Percentiles rank a stretch among this genome's conserved stretches.
Evolutionary conservation across 2,797 vertebrate species (phyloP).

Genomic region (Gila robusta): DNA sequence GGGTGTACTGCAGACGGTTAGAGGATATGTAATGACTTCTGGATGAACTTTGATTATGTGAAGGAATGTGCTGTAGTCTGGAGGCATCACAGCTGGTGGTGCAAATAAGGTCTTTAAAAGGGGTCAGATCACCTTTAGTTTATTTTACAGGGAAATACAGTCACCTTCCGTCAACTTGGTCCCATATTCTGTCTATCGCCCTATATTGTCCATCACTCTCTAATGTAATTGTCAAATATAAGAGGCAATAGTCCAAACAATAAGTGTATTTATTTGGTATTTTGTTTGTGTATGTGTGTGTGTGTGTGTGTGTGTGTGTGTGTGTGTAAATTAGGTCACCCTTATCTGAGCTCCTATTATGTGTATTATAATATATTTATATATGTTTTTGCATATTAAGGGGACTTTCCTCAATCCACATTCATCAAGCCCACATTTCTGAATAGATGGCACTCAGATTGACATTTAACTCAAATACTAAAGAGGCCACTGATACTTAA

Average conservation of each 20-base stretch:
- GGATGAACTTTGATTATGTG: constrained; percentile 59
- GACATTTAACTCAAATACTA: constrained; percentile 57
- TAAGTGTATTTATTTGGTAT: not conserved
- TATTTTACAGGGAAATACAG: constrained; percentile 5
- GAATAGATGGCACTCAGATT: constrained; percentile 26
- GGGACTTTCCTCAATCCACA: constrained; percentile 14
- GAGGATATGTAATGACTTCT: constrained; percentile 56
- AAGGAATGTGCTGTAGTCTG: not conserved
- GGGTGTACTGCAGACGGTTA: constrained; percentile 55
- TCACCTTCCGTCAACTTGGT: not conserved
- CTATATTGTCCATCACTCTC: not conserved
- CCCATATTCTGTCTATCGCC: not conserved
- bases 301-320: not conserved
- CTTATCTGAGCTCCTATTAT: not conserved
- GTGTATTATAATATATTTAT: constrained; percentile 1
- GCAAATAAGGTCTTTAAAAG: constrained; percentile 44
- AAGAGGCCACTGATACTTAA: constrained; percentile 52
- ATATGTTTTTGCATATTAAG: constrained; percentile 31
- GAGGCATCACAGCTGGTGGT: constrained; percentile 36
- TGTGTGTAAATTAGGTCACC: not conserved
- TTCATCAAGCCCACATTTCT: constrained; percentile 35
- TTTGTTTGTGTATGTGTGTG: too few species aligned
- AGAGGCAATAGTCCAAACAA: not conserved
- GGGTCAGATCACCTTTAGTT: constrained; percentile 46
- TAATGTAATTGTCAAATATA: not conserved